Evolutionary conservation across 1,140 invertebrate genomes (phyloP).

Genomic region (Philopotamus ludificatus): DNA sequence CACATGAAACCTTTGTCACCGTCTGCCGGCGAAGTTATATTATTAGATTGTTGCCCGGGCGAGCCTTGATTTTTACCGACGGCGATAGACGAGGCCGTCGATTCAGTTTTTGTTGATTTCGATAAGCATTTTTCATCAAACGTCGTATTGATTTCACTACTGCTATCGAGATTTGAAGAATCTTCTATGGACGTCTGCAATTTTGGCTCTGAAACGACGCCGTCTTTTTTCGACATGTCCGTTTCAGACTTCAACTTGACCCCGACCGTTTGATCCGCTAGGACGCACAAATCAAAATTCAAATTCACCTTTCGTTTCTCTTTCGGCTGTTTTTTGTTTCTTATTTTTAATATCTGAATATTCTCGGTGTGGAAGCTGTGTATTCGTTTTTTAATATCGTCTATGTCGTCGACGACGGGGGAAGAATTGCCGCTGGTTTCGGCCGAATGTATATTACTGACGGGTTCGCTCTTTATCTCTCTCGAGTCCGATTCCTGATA

Average conservation of each 20-base stretch:
- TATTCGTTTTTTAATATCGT: conserved; percentile 61
- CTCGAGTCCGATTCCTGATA: not conserved
- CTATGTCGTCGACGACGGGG: conserved; percentile 55
- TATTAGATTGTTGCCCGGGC: not conserved
- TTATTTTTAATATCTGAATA: conserved; percentile 58
- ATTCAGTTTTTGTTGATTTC: conserved; percentile 26
- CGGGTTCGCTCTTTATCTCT: conserved; percentile 27
- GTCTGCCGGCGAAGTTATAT: not conserved
- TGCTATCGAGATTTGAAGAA: not conserved
- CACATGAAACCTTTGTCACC: conserved; percentile 44
- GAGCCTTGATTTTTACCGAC: not conserved
- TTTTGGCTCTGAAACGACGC: not conserved
- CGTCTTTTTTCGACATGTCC: not conserved
- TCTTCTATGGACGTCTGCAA: not conserved
- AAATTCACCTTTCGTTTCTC: conserved; percentile 56
- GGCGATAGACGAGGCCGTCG: not conserved
- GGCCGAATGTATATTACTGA: conserved; percentile 49
- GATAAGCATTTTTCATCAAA: conserved; percentile 35
- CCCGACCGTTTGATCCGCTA: conserved; percentile 54
- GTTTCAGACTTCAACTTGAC: conserved; percentile 51
- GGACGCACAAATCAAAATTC: conserved; percentile 55
- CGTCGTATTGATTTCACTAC: not conserved
- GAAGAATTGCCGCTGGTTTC: conserved; percentile 56
- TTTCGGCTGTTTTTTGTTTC: conserved; percentile 58
- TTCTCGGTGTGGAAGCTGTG: conserved; percentile 61